Conservation (phyloP, 2,797 vertebrate genomes). For the Benthosema pterotum region DNA sequence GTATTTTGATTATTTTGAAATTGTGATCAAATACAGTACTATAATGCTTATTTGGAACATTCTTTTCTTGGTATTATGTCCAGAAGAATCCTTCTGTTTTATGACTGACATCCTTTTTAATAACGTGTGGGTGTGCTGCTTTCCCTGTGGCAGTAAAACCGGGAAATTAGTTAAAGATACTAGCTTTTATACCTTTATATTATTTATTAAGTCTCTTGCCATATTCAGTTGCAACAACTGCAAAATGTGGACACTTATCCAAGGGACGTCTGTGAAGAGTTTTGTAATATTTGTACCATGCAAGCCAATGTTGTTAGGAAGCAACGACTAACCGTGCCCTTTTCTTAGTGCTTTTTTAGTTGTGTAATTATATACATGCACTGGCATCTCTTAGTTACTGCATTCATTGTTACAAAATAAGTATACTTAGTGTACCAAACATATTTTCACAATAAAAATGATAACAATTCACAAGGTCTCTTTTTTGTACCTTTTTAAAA, state of each 20-base stretch:
- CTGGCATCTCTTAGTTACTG: constrained; percentile 68
- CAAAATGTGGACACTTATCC: constrained; percentile 57
- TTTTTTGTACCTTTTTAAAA: background rate
- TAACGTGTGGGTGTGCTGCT: constrained; percentile 25
- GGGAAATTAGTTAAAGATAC: constrained; percentile 30
- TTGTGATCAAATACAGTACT: background rate
- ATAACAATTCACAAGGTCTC: constrained; percentile 32
- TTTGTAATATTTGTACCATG: constrained; percentile 55
- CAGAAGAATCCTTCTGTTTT: constrained; percentile 1
- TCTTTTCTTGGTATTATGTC: constrained; percentile 10
- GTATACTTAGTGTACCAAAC: constrained; percentile 70
- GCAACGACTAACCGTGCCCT: constrained; percentile 69
- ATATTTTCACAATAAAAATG: constrained; percentile 81
- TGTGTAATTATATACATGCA: constrained; percentile 65
- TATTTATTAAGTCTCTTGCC: constrained; percentile 70
- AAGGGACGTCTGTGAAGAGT: constrained; percentile 72
- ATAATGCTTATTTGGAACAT: constrained; percentile 1
- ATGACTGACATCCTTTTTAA: constrained; percentile 39
- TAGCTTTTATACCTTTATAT: constrained; percentile 50
- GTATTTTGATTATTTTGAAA: constrained; percentile 21
- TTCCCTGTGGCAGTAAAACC: constrained; percentile 35
- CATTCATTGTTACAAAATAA: constrained; percentile 54
- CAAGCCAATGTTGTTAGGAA: constrained; percentile 58
- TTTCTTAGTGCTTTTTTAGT: constrained; percentile 35
- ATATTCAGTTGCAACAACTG: constrained; percentile 46